These are phyloP conservation scores for Ispidina lecontei DNA, from an alignment of 2,797 vertebrate genomes.

Conservation along the genomic window DNA sequence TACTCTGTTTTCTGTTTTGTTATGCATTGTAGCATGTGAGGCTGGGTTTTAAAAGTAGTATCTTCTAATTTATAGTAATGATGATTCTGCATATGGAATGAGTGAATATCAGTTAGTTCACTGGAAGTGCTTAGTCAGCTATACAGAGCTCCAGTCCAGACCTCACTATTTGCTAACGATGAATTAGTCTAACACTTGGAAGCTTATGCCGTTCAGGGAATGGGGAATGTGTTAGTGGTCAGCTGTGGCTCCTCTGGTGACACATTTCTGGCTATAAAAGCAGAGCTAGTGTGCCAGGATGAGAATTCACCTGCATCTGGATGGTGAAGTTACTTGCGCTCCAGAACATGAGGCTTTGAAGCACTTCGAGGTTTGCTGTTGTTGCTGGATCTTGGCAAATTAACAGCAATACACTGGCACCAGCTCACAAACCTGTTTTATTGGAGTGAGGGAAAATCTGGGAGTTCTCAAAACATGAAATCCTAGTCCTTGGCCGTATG, in stretches of 20 bases:
- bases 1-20: background rate
- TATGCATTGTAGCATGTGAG: background rate
- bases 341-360: background rate
- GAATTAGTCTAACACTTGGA: background rate
- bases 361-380: background rate
- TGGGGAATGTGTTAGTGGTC: background rate
- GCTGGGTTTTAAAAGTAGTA: background rate
- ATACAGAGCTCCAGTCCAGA: background rate
- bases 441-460: background rate
- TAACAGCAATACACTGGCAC: background rate
- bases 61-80: background rate
- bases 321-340: background rate
- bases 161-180: background rate
- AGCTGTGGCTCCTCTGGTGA: background rate
- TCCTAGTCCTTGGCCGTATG: background rate
- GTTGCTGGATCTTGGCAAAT: background rate
- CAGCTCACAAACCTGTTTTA: background rate
- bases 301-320: background rate
- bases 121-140: background rate
- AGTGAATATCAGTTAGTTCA: background rate
- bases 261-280: background rate
- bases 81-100: background rate
- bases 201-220: background rate
- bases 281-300: background rate
- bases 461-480: background rate